phyloP scores from a whole-genome alignment of 2,797 vertebrate species.

The Columba guinea region DNA sequence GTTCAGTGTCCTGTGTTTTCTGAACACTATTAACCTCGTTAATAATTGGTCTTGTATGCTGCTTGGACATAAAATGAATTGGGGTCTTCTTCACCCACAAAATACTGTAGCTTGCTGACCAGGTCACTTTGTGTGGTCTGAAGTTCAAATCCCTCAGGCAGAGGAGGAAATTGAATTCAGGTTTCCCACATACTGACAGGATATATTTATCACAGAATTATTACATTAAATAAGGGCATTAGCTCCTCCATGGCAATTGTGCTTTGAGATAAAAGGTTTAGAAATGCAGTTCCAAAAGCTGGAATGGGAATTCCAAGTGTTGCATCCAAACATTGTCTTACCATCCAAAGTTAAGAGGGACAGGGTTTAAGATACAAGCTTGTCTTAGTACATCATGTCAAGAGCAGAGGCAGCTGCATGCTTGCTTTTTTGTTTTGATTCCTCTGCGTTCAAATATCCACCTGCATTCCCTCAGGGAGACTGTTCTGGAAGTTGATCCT shows the following conservation, averaged over 20 bases:
- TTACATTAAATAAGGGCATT: slow-evolving; percentile 50
- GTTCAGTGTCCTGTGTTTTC: neutral
- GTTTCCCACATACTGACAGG: slow-evolving; percentile 50
- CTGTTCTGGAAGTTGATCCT: neutral
- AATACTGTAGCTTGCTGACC: neutral
- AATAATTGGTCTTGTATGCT: accelerated
- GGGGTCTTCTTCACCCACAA: neutral
- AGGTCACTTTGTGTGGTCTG: slow-evolving; percentile 61
- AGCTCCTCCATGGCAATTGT: neutral
- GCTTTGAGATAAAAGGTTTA: neutral
- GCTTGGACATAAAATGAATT: neutral
- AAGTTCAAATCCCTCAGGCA: slow-evolving; percentile 48
- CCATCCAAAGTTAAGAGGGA: neutral
- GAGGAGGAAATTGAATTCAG: slow-evolving; percentile 50
- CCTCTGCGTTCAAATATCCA: neutral
- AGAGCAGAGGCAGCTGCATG: neutral
- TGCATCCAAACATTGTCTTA: neutral
- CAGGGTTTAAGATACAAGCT: neutral
- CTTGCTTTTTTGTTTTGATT: neutral
- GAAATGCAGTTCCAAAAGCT: neutral
- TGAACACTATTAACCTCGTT: neutral
- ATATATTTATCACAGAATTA: slow-evolving; percentile 34
- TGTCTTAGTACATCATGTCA: neutral
- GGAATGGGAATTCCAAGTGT: neutral
- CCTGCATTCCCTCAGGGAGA: neutral